Base-by-base conservation (phyloP, 2,888 invertebrate species). In the Drosophila pegasa region DNA sequence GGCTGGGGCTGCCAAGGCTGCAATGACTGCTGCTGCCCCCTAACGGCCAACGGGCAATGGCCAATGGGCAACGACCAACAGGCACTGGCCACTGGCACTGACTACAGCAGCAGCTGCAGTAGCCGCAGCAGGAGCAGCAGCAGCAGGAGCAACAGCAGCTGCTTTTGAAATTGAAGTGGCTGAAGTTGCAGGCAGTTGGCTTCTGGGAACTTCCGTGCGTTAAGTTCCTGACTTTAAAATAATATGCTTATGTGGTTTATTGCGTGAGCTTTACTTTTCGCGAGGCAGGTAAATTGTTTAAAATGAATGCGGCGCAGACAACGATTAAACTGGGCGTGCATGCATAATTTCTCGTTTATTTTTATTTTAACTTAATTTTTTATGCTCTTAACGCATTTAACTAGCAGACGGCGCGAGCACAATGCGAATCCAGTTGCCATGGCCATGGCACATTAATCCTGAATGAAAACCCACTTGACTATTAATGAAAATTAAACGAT, bases 401-500 rank as follows among this genome's bases (percentile, higher is more conserved):
- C 74, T 65, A 61, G 72, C 67, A 40, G 35, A 33, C 58, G 37
- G 45, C 54, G 27, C 60, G 56, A 69, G 62, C 69, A 78, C 72
- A 81, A 78, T 83, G 80, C 37, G 33, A 20, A 41, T 60, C 43
- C 65, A 47, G 66, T 61, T 62, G 57, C 63, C 64, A 56, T 38
- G 35, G 45, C 43, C 70, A 76, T 72, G 87, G 74, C 67, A 76
- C 78, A 88, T 88, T 88, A 88, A 87, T 80, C 77, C 64, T 51
- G 57, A 67, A 78, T 78, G 85, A 75, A 76, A 84, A 68, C 70
- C 67, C 84, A 75, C 87, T 72, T 71, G 75, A 80, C 79, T 83
- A 78, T 89, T 89, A 88, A 89, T 88, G 88, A 83, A 89, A 83
- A 88, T 89, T 89, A 89, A 88, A 87, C 88, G 89, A 71, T 88